Conservation (phyloP, 2,888 invertebrate genomes). For the Acronicta psi region DNA sequence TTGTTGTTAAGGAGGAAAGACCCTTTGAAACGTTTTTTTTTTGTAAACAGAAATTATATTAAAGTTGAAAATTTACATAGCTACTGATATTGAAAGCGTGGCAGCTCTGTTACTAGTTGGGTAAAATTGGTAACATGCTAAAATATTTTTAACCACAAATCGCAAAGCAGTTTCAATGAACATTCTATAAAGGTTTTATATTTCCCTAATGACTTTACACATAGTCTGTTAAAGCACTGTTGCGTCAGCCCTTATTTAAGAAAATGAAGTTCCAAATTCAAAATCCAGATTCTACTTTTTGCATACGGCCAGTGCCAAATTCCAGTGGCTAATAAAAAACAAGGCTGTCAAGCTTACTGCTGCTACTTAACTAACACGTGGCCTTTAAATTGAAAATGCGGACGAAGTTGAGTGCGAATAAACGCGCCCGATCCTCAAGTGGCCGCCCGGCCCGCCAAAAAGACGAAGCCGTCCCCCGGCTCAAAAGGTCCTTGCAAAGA, state of each 20-base stretch:
- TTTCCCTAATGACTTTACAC: background rate
- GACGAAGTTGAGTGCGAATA: constrained; percentile 82
- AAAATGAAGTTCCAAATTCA: constrained; percentile 15
- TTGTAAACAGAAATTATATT: no score
- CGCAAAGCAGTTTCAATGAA: background rate
- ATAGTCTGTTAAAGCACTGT: background rate
- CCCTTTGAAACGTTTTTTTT: no score
- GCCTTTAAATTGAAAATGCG: constrained; percentile 63
- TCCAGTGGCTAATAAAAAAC: constrained; percentile 53
- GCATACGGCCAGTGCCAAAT: constrained; percentile 32
- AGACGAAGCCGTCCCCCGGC: constrained; percentile 64
- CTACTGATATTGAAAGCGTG: background rate
- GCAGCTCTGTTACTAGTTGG: constrained; percentile 12
- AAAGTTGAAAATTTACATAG: no score
- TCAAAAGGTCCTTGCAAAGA: constrained; percentile 82
- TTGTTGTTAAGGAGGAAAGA: no score
- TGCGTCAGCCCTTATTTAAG: constrained; percentile 17
- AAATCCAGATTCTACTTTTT: constrained; percentile 26
- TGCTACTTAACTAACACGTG: constrained; percentile 62
- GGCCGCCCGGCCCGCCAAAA: constrained; percentile 72
- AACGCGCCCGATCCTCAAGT: constrained; percentile 81
- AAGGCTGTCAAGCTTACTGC: constrained; percentile 36
- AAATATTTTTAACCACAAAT: background rate
- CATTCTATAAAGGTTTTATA: background rate
- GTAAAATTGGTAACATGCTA: constrained; percentile 1